A percentile compares a stretch with the other conserved stretches of the same genome.
phyloP scores from a whole-genome alignment of 2,797 vertebrate species.

The Phrynocephalus vlangalii region DNA sequence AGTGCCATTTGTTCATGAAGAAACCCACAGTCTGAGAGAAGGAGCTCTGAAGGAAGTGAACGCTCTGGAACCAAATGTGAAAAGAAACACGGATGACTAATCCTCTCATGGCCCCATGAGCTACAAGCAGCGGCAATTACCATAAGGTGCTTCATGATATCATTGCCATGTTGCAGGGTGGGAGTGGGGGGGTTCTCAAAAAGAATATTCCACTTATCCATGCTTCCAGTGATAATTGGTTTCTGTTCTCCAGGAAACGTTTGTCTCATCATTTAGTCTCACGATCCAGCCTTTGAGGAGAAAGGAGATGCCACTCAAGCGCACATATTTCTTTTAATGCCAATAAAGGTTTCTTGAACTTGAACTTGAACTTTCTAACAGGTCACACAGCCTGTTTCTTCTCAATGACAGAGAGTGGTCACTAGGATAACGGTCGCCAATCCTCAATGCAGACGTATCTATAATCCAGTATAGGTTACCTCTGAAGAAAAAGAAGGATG shows the following conservation, averaged over 20 bases:
- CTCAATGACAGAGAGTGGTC: neutral
- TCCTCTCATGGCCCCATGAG: neutral
- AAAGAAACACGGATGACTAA: constrained; percentile 23
- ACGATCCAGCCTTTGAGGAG: neutral
- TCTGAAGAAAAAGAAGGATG: neutral
- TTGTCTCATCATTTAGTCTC: neutral
- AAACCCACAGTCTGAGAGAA: neutral
- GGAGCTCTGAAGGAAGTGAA: neutral
- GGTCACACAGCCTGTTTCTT: neutral
- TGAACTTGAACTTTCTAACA: no score
- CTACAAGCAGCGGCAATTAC: neutral
- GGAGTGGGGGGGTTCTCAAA: no score
- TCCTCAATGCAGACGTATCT: neutral
- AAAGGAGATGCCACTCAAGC: neutral
- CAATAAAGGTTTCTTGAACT: no score
- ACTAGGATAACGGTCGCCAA: neutral
- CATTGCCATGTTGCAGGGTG: no score
- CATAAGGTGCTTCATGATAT: neutral
- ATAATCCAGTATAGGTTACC: neutral
- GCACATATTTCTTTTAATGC: neutral
- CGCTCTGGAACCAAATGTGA: neutral
- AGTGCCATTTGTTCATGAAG: constrained; percentile 23
- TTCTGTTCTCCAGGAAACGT: neutral
- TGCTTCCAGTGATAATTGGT: neutral
- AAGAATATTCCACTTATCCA: neutral